Evolutionary conservation across 2,888 invertebrate species (phyloP).

Genomic region (Holacanthella duospinosa): DNA sequence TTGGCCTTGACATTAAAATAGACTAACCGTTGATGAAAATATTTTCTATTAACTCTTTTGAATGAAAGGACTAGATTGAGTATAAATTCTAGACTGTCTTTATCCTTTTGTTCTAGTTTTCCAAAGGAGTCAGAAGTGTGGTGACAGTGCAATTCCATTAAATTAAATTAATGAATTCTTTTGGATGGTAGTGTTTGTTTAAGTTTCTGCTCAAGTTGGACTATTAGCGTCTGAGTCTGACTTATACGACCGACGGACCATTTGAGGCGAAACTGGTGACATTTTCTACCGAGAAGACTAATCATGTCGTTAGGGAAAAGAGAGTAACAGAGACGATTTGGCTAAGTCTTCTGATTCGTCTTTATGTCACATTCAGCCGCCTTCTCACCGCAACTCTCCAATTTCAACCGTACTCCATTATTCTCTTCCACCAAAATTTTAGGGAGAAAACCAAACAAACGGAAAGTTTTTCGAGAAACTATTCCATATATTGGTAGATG

Average conservation of each 20-base stretch:
- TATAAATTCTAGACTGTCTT: too few species aligned
- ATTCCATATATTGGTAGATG: neutral
- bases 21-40: too few species aligned
- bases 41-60: too few species aligned
- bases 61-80: too few species aligned
- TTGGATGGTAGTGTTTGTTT: neutral
- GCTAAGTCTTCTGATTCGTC: constrained; percentile 5
- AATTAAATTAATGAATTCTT: constrained; percentile 4
- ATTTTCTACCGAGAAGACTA: neutral
- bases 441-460: neutral
- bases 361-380: neutral
- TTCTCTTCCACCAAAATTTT: neutral
- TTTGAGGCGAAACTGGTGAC: neutral
- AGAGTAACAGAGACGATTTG: neutral
- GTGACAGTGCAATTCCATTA: constrained; percentile 2
- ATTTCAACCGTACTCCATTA: neutral
- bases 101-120: too few species aligned
- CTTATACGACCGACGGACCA: neutral
- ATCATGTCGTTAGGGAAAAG: constrained; percentile 3
- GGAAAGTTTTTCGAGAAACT: neutral
- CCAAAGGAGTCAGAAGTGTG: too few species aligned
- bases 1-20: too few species aligned
- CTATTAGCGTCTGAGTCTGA: constrained; percentile 5
- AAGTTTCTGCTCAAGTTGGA: neutral
- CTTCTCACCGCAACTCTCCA: neutral